A percentile compares a stretch with the other conserved stretches of the same genome.
Conservation (phyloP, 2,113 vertebrate species). For the mouse (Mus musculus) region DNA sequence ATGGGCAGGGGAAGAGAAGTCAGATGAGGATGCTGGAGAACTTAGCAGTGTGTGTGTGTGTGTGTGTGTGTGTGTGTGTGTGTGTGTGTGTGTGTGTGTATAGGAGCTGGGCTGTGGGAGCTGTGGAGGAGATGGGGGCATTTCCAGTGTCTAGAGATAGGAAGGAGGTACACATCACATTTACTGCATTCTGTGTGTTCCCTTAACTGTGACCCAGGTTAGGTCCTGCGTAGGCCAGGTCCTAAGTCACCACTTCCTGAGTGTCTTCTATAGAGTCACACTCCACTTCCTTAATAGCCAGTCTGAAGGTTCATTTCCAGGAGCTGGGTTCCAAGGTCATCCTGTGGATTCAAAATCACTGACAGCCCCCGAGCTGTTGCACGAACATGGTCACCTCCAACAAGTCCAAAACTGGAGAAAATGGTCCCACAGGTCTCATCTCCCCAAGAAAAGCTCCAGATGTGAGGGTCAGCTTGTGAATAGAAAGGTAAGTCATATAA, state of each 20-base stretch:
- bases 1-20: too few species aligned
- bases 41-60: too few species aligned
- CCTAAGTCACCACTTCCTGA: not conserved
- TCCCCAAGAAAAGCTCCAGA: not conserved
- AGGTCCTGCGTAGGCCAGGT: not conserved
- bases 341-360: not conserved
- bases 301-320: not conserved
- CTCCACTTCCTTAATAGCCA: not conserved
- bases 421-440: not conserved
- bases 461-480: not conserved
- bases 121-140: not conserved
- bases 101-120: too few species aligned
- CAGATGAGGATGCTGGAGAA: too few species aligned
- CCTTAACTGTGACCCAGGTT: not conserved
- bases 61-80: too few species aligned
- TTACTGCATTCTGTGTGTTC: accelerated
- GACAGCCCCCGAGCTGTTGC: not conserved
- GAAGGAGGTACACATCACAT: not conserved
- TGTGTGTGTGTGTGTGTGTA: too few species aligned
- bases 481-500: not conserved
- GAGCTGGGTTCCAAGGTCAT: not conserved
- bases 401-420: not conserved
- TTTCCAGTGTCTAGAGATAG: not conserved
- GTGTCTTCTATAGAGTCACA: not conserved
- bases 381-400: not conserved